A percentile compares a stretch with the other conserved stretches of the same genome.
Conservation (phyloP, 1,140 invertebrate genomes). For the Littorina saxatilis region DNA sequence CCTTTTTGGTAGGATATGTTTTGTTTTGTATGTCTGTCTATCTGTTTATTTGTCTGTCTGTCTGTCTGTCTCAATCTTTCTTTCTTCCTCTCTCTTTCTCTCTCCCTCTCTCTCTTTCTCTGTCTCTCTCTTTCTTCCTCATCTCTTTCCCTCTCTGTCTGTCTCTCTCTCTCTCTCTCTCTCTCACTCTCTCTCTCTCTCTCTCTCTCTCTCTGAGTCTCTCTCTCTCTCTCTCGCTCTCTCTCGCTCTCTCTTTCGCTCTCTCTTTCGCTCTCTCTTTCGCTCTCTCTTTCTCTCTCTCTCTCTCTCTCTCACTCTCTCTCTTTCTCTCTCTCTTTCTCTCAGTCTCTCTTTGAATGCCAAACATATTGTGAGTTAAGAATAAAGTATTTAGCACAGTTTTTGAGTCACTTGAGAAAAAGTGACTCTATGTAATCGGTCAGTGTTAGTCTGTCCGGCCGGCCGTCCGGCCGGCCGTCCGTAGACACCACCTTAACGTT, state of each 20-base stretch:
- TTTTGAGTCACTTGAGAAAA: no score
- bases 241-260: background rate
- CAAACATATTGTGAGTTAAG: no score
- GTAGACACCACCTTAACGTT: no score
- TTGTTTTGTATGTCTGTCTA: no score
- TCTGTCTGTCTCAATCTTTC: background rate
- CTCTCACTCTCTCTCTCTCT: slow-evolving; percentile 13
- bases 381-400: no score
- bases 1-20: no score
- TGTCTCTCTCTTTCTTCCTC: background rate
- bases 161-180: slow-evolving; percentile 11
- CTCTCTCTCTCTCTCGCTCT: background rate
- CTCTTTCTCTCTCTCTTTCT: background rate
- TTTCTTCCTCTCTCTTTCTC: slow-evolving; percentile 5
- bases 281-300: background rate
- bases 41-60: no score
- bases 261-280: background rate
- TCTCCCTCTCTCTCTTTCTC: slow-evolving; percentile 12
- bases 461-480: no score
- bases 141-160: background rate
- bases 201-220: background rate
- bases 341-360: background rate
- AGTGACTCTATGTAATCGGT: no score
- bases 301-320: background rate
- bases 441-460: no score